Evolutionary conservation across 2,888 invertebrate species (phyloP), one percentile per base, ranked within the genome.

Genomic region (Chrysolina oricalcia): DNA sequence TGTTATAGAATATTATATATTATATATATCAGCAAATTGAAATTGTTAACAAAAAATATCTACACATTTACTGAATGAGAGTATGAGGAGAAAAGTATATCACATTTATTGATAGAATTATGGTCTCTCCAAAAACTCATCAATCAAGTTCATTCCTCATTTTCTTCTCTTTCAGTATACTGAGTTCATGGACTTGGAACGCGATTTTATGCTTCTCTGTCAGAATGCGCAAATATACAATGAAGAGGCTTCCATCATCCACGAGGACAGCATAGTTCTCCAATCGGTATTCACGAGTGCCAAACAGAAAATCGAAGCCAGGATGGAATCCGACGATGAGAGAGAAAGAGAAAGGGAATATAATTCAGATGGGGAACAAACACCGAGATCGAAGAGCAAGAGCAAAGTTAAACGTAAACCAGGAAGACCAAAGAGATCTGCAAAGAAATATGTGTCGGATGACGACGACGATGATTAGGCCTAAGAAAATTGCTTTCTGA

Each of bases 161-260:
- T 27, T 46, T 10, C 43, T 46, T 66, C 73, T 76, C 81, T 88
- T 89, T 66, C 88, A 95, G 93, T 98, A 98, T 87, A 91, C 90
- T n/a, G 96, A 96, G 82, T 93, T 97, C 83, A 92, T 93, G 80
- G 97, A 97, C 82, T 89, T 97, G 77, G 96, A 97, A 87, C 93
- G 94, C 71, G 99, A 99, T 88, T 98, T 99, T 86, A 94, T 96
- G 91, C 94, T 97, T 81, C 90, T 99, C 72, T 99, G 98, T 88
- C 95, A 96, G 82, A 99, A 99, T 89, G 99, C 99, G 1, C 99
- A 99, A 88, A 95, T 95, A 8, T 99, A 98, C 89, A 99, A 99
- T 87, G 97, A 98, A 86, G 98, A 99, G 88, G 95, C 95, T 15
- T 98, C 98, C 0, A 90, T 98, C 72, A 99, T 99, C 81, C 97